phyloP scores from a whole-genome alignment of 1,140 invertebrate genomes.

The Plodia interpunctella region DNA sequence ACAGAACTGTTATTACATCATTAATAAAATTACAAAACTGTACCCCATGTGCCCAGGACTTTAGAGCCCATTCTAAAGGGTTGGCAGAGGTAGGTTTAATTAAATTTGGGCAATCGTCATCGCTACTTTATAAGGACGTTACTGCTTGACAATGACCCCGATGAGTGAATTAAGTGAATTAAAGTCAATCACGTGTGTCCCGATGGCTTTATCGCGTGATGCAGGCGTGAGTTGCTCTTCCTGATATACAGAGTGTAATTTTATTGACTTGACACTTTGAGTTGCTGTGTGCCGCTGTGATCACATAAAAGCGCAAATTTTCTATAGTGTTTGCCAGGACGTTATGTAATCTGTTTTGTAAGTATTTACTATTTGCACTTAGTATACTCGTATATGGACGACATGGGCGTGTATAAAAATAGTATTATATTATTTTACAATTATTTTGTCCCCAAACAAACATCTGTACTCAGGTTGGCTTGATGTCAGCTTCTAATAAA shows the following conservation, averaged over 20 bases:
- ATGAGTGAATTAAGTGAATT: constrained; percentile 64
- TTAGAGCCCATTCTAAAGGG: constrained; percentile 61
- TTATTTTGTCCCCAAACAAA: no score
- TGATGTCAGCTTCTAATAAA: no score
- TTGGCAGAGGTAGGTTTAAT: constrained; percentile 55
- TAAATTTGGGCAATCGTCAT: constrained; percentile 70
- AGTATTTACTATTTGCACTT: no score
- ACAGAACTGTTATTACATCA: constrained; percentile 76
- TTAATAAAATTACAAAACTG: constrained; percentile 77
- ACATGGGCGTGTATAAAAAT: no score
- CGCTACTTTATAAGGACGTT: constrained; percentile 52
- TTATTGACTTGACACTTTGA: not conserved
- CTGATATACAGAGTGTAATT: not conserved
- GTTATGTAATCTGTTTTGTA: no score
- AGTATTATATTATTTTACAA: no score
- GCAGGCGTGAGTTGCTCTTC: constrained; percentile 26
- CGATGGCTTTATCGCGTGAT: constrained; percentile 38
- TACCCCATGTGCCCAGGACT: constrained; percentile 61
- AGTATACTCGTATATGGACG: no score
- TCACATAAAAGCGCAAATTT: no score
- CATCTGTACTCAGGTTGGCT: no score
- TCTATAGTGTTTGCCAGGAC: no score
- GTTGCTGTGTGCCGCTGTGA: no score
- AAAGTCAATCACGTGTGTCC: constrained; percentile 59
- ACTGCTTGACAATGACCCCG: constrained; percentile 53